Evolutionary conservation across 64 coral and sea anemone species (phyloP), one percentile per base, ranked within the genome.

Genomic region (Porites australiensis): DNA sequence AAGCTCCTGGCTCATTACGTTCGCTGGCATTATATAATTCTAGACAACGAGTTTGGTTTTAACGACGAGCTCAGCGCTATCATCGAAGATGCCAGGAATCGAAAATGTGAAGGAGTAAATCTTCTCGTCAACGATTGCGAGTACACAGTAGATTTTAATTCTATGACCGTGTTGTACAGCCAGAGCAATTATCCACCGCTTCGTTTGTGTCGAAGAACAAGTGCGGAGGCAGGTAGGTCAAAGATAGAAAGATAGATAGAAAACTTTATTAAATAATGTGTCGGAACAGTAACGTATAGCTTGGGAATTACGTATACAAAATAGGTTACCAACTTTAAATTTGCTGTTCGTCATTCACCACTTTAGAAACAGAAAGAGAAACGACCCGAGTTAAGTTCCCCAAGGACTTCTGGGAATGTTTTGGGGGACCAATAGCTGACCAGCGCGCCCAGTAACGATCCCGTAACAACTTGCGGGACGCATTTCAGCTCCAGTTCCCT

Each of bases 1-100:
- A 82, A 82, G 43, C 18, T 82, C 22, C 5, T 82, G 79, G 14
- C 79, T 12, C 58, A 82, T 3, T 82, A 82, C n/a, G 58, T 82
- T 6, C 58, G 58, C 6, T 82, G 79, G 79, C 43, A 82, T 64
- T 82, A 45, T 16, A 19, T 82, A 9, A 63, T 82, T 46, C 79
- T 82, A 16, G 79, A 64, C 37, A 63, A 47, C 6, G 79, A 82
- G 44, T 65, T 82, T 45, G 14, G 27, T 82, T 7, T 82, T 15
- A 82, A 46, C 14, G 79, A 82, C 23, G 10, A 64, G 0, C 5
- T 82, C 37, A 82, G 79, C 58, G 60, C 79, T 8, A 47, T 14
- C 37, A 61, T 82, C 5, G 79, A 82, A 16, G 79, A 82, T 8
- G 58, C 58, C 3, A 48, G 37, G 13, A 64, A 13, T 18, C 58